These are phyloP conservation scores for Neopipo cinnamomea DNA, from an alignment of 2,113 vertebrate species.

Conservation along the genomic window DNA sequence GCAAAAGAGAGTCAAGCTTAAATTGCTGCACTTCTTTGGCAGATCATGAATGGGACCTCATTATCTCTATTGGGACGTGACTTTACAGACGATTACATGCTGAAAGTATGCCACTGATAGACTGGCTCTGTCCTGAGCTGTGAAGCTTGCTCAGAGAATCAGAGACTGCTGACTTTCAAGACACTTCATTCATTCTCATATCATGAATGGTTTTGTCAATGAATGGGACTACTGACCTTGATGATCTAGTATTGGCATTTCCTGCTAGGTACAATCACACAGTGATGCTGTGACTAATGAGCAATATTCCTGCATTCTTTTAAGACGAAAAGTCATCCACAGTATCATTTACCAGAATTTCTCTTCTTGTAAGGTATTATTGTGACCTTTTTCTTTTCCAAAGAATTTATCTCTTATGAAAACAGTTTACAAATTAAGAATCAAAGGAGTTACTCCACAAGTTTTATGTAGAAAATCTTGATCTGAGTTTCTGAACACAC, in stretches of 20 bases:
- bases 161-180: constrained; percentile 16
- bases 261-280: background rate
- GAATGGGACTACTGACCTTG: constrained; percentile 20
- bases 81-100: constrained; percentile 47
- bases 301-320: background rate
- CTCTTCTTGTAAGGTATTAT: background rate
- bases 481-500: background rate
- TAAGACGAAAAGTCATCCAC: background rate
- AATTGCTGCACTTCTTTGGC: constrained; percentile 27
- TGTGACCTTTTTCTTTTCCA: background rate
- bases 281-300: background rate
- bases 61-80: constrained; percentile 53
- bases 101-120: constrained; percentile 37
- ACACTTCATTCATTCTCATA: constrained; percentile 47
- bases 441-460: background rate
- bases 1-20: constrained; percentile 2
- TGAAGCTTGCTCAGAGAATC: constrained; percentile 23
- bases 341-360: background rate
- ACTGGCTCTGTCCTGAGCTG: constrained; percentile 22
- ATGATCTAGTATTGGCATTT: constrained; percentile 8
- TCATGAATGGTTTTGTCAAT: constrained; percentile 31
- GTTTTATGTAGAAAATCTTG: background rate
- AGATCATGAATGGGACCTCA: constrained; percentile 55
- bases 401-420: background rate
- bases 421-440: background rate